Base-by-base conservation (phyloP, 1,140 invertebrate genomes). In the Adelges cooleyi region DNA sequence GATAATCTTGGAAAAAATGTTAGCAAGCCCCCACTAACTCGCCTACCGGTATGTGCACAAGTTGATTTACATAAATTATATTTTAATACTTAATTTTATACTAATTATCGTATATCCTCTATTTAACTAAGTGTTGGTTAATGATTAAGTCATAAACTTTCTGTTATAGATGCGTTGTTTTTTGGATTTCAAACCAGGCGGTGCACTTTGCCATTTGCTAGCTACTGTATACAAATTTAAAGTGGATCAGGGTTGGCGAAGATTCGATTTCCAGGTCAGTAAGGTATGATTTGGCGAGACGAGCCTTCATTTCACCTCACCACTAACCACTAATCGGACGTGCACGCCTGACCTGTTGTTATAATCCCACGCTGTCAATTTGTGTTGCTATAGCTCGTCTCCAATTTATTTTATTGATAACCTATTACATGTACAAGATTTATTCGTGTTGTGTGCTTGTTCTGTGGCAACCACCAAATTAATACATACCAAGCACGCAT, bases 161-260 rank as follows among this genome's bases (percentile, higher is more conserved):
- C n/a, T n/a, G n/a, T 77, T 80, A 44, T 75, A 93, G 89, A 90
- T 91, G 84, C 86, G 86, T 77, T 92, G 86, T 76, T 97, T 97
- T 75, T 78, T 96, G 74, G 94, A 97, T 77, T 94, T 97, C 74
- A 95, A 95, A 77, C 84, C 91, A 62, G 87, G 89, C 53, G 93
- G 93, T 44, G 85, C 88, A 9, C 78, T 97, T 20, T 96, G 92
- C 79, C 89, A 94, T 68, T 92, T 97, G 73, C 81, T 98, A 69
- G 85, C 88, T 70, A 88, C 90, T 67, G 92, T 93, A 71, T 97
- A 90, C 80, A 92, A 90, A 73, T 97, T 93, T 78, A 95, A 95
- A 75, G 86, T 84, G 75, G 94, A 97, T 75, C 92, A 96, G 79
- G 89, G 91, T 76, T 96, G 92, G 88, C 81, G 89, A 71, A 83